Conservation (phyloP, 2,888 invertebrate species). For the Anagyrus pseudococci region DNA sequence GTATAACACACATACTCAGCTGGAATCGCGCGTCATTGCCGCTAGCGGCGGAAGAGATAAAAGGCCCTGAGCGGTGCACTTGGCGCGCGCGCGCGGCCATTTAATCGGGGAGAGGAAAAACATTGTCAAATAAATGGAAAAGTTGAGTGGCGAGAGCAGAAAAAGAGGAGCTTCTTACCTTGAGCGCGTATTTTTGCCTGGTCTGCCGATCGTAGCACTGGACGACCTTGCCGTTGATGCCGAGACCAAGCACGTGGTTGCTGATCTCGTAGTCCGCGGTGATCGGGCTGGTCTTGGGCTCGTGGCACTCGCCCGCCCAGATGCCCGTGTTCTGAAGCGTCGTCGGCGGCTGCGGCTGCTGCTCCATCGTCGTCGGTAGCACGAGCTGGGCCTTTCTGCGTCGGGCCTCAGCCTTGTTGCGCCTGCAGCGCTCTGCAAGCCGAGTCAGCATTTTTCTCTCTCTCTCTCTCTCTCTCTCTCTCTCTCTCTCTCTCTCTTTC, state of each 20-base stretch:
- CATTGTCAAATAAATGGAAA: not conserved
- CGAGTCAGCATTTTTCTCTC: constrained; percentile 32
- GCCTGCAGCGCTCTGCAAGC: constrained; percentile 36
- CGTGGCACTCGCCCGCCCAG: constrained; percentile 43
- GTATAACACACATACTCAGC: too few relatives aligned
- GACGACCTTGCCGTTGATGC: constrained; percentile 98
- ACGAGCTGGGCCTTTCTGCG: constrained; percentile 7
- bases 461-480: too few relatives aligned
- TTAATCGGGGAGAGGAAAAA: too few relatives aligned
- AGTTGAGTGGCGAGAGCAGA: not conserved
- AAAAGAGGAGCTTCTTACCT: constrained; percentile 72
- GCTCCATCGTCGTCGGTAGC: constrained; percentile 29
- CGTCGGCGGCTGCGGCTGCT: constrained; percentile 35
- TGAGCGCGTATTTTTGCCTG: constrained; percentile 86
- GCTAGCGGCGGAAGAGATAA: too few relatives aligned
- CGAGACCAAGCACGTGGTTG: constrained; percentile 91
- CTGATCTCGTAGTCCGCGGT: constrained; percentile 92
- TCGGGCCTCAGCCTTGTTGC: not conserved
- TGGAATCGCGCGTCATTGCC: too few relatives aligned
- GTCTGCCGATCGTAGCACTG: constrained; percentile 85
- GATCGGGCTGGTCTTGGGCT: constrained; percentile 81
- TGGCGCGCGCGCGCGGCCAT: too few relatives aligned
- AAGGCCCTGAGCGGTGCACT: too few relatives aligned
- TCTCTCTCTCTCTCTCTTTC: too few relatives aligned
- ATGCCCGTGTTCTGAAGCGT: constrained; percentile 35